Evolutionary conservation across 2,113 vertebrate genomes (phyloP), one percentile per base, ranked within the genome.

Genomic region (Anoura caudifer): DNA sequence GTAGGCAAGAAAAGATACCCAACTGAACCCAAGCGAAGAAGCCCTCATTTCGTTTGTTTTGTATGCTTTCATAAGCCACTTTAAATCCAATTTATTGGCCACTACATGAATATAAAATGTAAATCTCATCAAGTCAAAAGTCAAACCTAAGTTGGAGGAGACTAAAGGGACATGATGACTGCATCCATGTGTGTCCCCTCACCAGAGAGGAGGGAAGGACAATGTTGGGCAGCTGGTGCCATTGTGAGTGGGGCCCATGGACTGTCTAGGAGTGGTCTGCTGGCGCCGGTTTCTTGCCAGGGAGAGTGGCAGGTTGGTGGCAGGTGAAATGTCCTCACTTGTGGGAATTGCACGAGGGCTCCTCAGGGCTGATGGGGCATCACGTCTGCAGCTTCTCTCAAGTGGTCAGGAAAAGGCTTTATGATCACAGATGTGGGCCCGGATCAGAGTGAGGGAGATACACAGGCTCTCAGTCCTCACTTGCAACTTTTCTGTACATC

Each of bases 201-300:
- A 16, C 16, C 36, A 33, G 11, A 16, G 28, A 26, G 28, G 14
- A 69, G 76, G 5, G 69, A 16, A 19, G 10, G 22, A 28, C 14
- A 1, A 14, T 0, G 0, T 10, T 36, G 43, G 11, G 17, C n/a
- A 2, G 0, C 0, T 0, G 4, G 33, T 43, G 33, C 63, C 19
- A 17, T 9, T 7, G 36, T 0, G 7, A 36, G 9, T 4, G 41
- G 24, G 22, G 22, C 50, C 33, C 14, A 36, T 16, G 65, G n/a
- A 38, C 43, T 0, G 0, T 31, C 28, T 8, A 26, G 36, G 13
- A 43, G 63, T 3, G 0, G 11, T 4, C 28, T 15, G 14, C 65
- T 22, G 33, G 5, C 33, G 10, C 17, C 5, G 22, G 83, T 47
- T 56, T 41, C 11, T 8, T 14, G 20, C 43, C 82, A 4, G 7